Conservation (phyloP, 2,113 vertebrate genomes). For the Gobio gobio region DNA sequence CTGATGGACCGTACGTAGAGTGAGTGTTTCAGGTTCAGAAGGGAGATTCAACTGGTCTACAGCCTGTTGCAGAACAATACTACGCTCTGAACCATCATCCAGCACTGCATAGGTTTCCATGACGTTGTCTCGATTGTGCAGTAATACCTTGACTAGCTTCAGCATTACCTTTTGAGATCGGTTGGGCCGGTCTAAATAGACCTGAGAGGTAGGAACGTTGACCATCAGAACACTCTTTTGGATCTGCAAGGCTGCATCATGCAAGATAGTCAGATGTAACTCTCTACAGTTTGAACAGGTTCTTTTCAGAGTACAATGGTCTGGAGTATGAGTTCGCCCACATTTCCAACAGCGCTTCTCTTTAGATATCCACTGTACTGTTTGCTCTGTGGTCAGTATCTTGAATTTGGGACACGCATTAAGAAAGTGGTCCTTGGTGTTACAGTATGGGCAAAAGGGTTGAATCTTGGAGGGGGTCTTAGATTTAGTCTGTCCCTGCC, state of each 20-base stretch:
- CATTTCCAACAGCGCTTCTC: too few species aligned
- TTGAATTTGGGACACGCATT: not conserved
- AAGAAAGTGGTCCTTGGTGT: too few species aligned
- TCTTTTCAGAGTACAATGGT: too few species aligned
- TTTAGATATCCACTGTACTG: slow-evolving; percentile 12
- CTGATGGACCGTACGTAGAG: not conserved
- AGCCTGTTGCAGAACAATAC: not conserved
- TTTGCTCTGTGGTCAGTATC: not conserved
- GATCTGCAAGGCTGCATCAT: too few species aligned
- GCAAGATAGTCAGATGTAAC: too few species aligned
- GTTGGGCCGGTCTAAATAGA: not conserved
- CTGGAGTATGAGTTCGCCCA: too few species aligned
- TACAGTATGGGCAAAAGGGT: too few species aligned
- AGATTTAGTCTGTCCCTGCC: too few species aligned
- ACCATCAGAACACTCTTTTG: too few species aligned
- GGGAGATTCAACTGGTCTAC: not conserved
- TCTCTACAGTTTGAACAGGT: too few species aligned
- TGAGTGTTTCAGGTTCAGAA: not conserved
- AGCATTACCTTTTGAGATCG: slow-evolving; percentile 23
- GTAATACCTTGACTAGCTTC: slow-evolving; percentile 3
- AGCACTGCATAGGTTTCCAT: not conserved
- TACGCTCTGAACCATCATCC: not conserved
- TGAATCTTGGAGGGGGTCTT: too few species aligned
- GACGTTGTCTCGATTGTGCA: not conserved
- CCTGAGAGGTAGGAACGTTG: not conserved